These are phyloP conservation scores for Zoanthus solanderi DNA, from an alignment of 92 coral and sea anemone genomes.

Conservation along the genomic window DNA sequence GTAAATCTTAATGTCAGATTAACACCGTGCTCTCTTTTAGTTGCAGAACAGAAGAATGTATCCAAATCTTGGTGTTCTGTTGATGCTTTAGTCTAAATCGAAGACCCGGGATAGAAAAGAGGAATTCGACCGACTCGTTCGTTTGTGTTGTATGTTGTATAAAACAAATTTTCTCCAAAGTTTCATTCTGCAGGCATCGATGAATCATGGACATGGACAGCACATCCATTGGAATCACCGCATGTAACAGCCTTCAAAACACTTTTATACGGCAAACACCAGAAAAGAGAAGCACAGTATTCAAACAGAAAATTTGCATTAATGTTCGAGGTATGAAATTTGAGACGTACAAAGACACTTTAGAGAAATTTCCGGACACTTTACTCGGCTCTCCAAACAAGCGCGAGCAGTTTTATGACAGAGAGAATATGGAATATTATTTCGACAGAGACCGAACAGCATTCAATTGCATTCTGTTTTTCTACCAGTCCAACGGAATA, in stretches of 20 bases:
- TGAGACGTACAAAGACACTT: slow-evolving; percentile 82
- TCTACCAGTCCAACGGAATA: slow-evolving; percentile 93
- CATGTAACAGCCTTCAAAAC: background rate
- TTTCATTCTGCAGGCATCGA: background rate
- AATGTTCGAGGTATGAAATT: slow-evolving; percentile 81
- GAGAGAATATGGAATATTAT: slow-evolving; percentile 57
- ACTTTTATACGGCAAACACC: background rate
- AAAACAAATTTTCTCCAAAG: background rate
- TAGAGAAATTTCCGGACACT: slow-evolving; percentile 89
- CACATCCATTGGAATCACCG: background rate
- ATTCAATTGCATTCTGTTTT: slow-evolving; percentile 87
- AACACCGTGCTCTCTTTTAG: background rate
- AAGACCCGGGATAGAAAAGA: background rate
- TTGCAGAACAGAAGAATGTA: background rate
- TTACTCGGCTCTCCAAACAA: slow-evolving; percentile 81
- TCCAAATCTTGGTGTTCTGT: background rate
- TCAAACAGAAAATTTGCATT: slow-evolving; percentile 64
- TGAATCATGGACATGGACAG: background rate
- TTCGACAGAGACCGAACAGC: slow-evolving; percentile 86
- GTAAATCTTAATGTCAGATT: background rate
- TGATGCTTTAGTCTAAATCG: background rate
- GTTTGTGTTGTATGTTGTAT: background rate
- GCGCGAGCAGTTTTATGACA: slow-evolving; percentile 79
- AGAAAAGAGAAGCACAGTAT: background rate
- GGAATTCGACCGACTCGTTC: background rate